Evolutionary conservation across 2,113 vertebrate species (phyloP), one percentile per base, ranked within the genome.

Genomic region (Muntiacus muntjak): DNA sequence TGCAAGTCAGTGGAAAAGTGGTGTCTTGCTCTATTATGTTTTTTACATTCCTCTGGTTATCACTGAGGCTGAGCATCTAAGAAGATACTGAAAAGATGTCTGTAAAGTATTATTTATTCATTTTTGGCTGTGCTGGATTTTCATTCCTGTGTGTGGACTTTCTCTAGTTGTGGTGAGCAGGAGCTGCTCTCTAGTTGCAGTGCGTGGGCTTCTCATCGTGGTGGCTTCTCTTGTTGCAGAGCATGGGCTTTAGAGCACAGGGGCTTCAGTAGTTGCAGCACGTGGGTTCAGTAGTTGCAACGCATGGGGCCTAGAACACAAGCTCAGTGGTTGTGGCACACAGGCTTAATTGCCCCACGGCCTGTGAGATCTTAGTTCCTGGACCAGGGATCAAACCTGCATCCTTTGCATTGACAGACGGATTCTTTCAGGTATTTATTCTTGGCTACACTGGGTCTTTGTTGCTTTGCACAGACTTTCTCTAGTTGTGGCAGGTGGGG

Each of bases 271-370:
- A 43, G 71, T 7, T 1, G 12, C 12, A 43, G 23, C 23, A 43
- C 1, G 6, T 76, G 23, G 23, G 40, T 40, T 71, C 67, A 71
- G n/a, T 6, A 40, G 71, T 76, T 26, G 23, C 0, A 0, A 40
- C 0, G 0, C 6, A 1, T 76, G 23, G 23, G 36, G 21, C 13
- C 40, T 26, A 26, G 71, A 15, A 43, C 40, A 43, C 6, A 26
- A 43, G 23, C 40, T 76, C 71, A 26, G 0, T 15, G 36, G 40
- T 43, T 76, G 71, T 43, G 36, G 36, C 36, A 14, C 71, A 76
- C 36, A 43, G 71, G 6, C 71, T 43, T 43, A 43, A 26, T 15
- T 76, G 36, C 36, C 71, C 23, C 40, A 26, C 1, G 3, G 71
- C 71, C 21, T 43, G 40, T 43, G 71, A 26, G 71, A 26, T 76